Conservation (phyloP, 2,888 invertebrate species). For the Orgyia antiqua region DNA sequence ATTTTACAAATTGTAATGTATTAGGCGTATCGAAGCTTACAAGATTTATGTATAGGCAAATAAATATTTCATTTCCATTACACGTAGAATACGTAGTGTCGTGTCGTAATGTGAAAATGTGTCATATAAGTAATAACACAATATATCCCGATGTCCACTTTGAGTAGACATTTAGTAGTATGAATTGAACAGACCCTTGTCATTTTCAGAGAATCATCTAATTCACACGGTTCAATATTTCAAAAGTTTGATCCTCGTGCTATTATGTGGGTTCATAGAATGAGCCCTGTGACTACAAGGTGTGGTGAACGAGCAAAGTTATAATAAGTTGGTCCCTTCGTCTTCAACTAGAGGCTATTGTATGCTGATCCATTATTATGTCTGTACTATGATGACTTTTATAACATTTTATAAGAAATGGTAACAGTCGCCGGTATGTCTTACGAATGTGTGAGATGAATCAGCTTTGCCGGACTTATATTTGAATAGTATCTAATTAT, state of each 20-base stretch:
- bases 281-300: constrained; percentile 48
- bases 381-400: no score
- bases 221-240: constrained; percentile 51
- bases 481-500: no score
- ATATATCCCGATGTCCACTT: constrained; percentile 32
- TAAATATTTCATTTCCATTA: no score
- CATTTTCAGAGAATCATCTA: constrained; percentile 39
- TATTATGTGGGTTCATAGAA: constrained; percentile 58
- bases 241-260: constrained; percentile 45
- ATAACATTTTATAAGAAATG: no score
- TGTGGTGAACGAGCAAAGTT: constrained; percentile 67
- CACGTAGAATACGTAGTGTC: no score
- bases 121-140: constrained; percentile 13
- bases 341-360: constrained; percentile 44
- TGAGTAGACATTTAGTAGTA: constrained; percentile 36
- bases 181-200: constrained; percentile 42
- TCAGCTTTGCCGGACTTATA: no score
- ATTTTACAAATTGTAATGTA: no score
- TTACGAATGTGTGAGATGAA: no score
- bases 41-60: no score
- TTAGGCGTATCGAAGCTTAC: no score
- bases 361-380: constrained; percentile 52
- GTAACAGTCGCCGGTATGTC: no score
- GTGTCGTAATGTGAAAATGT: no score
- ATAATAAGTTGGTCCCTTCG: constrained; percentile 64